Percentiles rank a stretch among this genome's conserved stretches.
Evolutionary conservation across 1,140 invertebrate species (phyloP).

Genomic region (Ostrea edulis): DNA sequence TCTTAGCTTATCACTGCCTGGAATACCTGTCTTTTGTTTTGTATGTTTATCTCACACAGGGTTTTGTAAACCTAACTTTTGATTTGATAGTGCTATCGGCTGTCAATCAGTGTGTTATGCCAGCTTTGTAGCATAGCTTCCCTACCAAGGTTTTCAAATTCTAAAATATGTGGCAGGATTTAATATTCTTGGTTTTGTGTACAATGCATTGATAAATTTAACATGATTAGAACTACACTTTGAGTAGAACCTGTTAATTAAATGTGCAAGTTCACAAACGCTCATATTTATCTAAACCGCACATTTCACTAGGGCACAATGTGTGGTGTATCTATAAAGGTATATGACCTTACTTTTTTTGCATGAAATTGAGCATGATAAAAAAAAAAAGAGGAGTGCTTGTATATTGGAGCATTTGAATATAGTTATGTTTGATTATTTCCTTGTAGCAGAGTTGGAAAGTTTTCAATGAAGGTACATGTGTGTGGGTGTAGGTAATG

Average conservation of each 20-base stretch:
- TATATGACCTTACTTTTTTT: not conserved
- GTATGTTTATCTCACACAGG: slow-evolving; percentile 11
- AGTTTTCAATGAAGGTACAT: not conserved
- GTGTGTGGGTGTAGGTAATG: too few species aligned
- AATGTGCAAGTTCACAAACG: not conserved
- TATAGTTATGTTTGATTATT: not conserved
- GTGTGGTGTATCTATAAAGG: not conserved
- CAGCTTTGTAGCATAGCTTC: not conserved
- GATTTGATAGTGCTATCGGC: slow-evolving; percentile 18
- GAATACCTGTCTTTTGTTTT: slow-evolving; percentile 29
- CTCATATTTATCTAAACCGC: not conserved
- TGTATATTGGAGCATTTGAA: not conserved
- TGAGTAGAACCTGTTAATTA: slow-evolving; percentile 1
- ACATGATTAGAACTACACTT: slow-evolving; percentile 8
- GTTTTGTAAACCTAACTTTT: slow-evolving; percentile 27
- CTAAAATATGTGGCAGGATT: not conserved
- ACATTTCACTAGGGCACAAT: not conserved
- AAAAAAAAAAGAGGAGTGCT: not conserved
- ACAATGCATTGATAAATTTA: not conserved
- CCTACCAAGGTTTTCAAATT: slow-evolving; percentile 25
- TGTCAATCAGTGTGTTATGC: not conserved
- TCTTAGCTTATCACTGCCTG: slow-evolving; percentile 14
- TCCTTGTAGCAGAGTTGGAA: not conserved
- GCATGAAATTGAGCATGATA: not conserved
- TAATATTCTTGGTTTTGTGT: not conserved